Evolutionary conservation across 1,140 invertebrate species (phyloP).

Genomic region (Aphaenogaster floridana): DNA sequence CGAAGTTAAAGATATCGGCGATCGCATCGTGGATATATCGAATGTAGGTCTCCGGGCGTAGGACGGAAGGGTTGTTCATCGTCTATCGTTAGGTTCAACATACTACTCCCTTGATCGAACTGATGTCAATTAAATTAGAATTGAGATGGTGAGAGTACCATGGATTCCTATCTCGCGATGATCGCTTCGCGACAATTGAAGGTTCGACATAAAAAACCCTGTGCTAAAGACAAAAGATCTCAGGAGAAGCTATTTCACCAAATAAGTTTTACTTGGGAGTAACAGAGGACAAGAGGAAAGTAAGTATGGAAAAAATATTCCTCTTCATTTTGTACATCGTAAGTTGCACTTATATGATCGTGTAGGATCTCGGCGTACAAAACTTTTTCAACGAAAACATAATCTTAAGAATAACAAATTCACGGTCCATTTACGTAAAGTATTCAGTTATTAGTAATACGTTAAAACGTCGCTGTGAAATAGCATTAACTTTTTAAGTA

Average conservation of each 20-base stretch:
- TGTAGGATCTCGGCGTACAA: neutral
- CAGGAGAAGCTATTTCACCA: neutral
- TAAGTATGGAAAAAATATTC: neutral
- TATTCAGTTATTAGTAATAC: neutral
- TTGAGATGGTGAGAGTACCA: neutral
- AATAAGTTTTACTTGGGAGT: neutral
- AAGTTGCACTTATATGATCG: neutral
- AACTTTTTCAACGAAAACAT: slow-evolving; percentile 6
- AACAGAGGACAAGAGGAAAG: neutral
- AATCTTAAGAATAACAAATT: slow-evolving; percentile 3
- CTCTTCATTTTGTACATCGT: neutral
- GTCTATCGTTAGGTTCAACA: slow-evolving; percentile 24
- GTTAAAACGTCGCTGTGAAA: neutral
- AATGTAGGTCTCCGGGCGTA: neutral
- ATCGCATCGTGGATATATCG: slow-evolving; percentile 6
- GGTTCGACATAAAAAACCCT: neutral
- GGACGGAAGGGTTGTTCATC: slow-evolving; percentile 33
- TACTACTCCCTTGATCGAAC: slow-evolving; percentile 43
- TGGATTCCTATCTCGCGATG: neutral
- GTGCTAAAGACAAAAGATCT: neutral
- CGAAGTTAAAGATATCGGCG: neutral
- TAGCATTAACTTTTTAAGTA: neutral
- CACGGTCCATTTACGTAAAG: slow-evolving; percentile 11
- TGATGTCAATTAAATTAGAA: slow-evolving; percentile 33
- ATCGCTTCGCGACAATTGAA: slow-evolving; percentile 15